These are phyloP conservation scores for Centroberyx gerrardi DNA, from an alignment of 2,797 vertebrate genomes.

Conservation along the genomic window DNA sequence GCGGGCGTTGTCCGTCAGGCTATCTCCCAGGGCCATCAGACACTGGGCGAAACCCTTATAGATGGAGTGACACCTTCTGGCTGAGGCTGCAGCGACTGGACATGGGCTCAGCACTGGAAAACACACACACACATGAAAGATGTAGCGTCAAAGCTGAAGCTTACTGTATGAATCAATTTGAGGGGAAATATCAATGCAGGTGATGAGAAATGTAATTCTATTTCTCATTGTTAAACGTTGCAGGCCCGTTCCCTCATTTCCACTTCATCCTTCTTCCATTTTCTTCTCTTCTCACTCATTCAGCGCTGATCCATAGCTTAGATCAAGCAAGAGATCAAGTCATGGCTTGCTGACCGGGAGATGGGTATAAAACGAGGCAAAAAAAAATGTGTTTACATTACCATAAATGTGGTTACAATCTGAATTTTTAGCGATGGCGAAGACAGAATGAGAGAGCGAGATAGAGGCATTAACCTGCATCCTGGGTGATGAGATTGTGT, in stretches of 20 bases:
- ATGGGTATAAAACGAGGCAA: constrained; percentile 24
- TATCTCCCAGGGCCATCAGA: constrained; percentile 93
- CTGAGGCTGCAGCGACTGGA: constrained; percentile 79
- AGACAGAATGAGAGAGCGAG: too few species aligned
- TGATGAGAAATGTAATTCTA: constrained; percentile 10
- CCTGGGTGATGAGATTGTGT: constrained; percentile 1
- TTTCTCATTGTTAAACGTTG: constrained; percentile 11
- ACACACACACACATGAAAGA: constrained; percentile 18
- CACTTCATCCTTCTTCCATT: constrained; percentile 10
- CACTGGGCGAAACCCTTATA: constrained; percentile 96
- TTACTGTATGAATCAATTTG: neutral
- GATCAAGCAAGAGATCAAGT: constrained; percentile 37
- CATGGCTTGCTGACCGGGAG: constrained; percentile 34
- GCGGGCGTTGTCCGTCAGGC: constrained; percentile 87
- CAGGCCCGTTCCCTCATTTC: neutral
- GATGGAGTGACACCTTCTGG: constrained; percentile 91
- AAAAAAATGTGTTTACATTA: neutral
- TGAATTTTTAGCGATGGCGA: too few species aligned
- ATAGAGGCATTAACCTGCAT: neutral
- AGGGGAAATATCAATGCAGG: neutral
- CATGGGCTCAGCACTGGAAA: constrained; percentile 81
- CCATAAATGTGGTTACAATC: too few species aligned
- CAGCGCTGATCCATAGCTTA: constrained; percentile 44
- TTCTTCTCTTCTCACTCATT: constrained; percentile 19
- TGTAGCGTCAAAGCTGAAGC: neutral